Conservation (phyloP, 2,888 invertebrate species). For the Hydraecia micacea region DNA sequence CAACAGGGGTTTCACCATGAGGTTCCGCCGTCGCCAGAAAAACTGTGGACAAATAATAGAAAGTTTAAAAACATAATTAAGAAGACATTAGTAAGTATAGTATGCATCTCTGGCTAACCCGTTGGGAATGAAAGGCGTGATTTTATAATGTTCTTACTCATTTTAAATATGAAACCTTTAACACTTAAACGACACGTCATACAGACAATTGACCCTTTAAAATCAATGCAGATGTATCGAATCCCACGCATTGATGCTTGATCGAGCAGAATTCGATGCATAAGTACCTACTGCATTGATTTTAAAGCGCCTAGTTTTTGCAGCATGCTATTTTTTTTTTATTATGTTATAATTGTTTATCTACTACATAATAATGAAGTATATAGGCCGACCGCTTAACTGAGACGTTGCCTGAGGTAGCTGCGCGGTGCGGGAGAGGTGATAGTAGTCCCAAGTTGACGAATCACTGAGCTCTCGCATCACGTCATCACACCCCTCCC, state of each 20-base stretch:
- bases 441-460: no score
- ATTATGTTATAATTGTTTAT: no score
- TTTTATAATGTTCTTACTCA: neutral
- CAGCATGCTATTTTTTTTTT: neutral
- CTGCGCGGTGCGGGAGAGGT: no score
- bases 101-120: neutral
- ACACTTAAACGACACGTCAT: neutral
- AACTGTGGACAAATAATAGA: slow-evolving; percentile 90
- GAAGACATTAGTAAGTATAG: neutral
- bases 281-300: neutral
- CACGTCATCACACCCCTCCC: no score
- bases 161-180: neutral
- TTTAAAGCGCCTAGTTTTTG: neutral
- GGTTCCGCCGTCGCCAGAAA: slow-evolving; percentile 96
- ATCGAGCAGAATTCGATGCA: neutral
- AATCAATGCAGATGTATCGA: neutral
- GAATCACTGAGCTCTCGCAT: no score
- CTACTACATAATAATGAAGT: no score
- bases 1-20: slow-evolving; percentile 97
- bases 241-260: neutral
- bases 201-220: neutral
- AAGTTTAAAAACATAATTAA: neutral
- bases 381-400: no score
- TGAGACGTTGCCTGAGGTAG: no score
- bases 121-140: neutral